These are phyloP conservation scores for Euthynnus affinis DNA, from an alignment of 2,797 vertebrate genomes.

Conservation along the genomic window DNA sequence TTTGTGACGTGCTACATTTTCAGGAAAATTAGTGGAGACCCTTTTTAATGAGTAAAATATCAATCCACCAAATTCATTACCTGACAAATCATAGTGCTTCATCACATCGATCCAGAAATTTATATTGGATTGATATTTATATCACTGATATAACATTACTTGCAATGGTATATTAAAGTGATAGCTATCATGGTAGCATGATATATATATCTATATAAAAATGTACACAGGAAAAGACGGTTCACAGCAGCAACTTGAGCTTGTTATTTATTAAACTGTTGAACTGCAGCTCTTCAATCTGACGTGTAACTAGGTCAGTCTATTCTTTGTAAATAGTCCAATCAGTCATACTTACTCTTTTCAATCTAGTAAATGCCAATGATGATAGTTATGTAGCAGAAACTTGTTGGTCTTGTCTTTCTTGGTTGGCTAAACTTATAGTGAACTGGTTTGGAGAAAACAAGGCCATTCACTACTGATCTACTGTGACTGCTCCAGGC, in stretches of 20 bases:
- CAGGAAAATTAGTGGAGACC: no score
- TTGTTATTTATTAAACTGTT: background rate
- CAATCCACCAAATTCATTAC: background rate
- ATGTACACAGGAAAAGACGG: background rate
- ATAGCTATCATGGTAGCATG: background rate
- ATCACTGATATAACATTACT: background rate
- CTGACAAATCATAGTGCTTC: background rate
- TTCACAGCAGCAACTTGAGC: conserved; percentile 7
- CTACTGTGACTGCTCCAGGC: background rate
- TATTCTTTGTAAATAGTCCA: conserved; percentile 10
- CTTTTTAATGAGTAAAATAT: background rate
- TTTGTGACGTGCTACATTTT: background rate
- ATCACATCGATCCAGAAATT: background rate
- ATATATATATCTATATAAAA: no score
- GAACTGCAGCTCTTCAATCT: conserved; percentile 1
- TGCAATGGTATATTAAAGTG: no score
- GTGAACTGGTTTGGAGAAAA: conserved; percentile 19
- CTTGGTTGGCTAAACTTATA: conserved; percentile 28
- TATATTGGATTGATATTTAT: no score
- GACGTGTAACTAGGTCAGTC: background rate
- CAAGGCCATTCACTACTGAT: background rate
- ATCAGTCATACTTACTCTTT: conserved; percentile 23
- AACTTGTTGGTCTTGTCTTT: conserved; percentile 68
- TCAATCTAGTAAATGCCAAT: conserved; percentile 4
- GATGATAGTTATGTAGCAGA: conserved; percentile 22